Base-by-base conservation (phyloP, 2,113 vertebrate species). In the Haliaeetus leucogaster region DNA sequence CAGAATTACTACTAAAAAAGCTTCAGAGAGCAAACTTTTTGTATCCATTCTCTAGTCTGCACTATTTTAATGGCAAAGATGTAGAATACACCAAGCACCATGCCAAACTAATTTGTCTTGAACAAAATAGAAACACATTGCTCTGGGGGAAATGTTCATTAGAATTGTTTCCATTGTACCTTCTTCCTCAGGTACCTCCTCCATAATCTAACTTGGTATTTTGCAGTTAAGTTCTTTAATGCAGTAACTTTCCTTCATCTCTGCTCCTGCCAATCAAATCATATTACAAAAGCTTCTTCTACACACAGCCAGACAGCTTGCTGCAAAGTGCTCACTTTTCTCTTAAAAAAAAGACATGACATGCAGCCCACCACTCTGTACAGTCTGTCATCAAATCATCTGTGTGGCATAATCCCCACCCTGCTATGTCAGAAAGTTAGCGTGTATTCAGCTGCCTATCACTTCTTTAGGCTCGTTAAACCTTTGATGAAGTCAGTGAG, bases 351-450 rank as follows among this genome's bases (percentile, higher is more conserved):
- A 16, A 90, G 85, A 84, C 3, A 6, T 42, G 62, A 50, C 52
- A 29, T 16, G 55, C 56, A 92, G 65, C 23, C 59, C 65, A 73
- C 59, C 3, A 2, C 43, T 82, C 74, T 58, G 42, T 62, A 45
- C 40, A 63, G 43, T 43, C 82, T 95, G 74, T 83, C 89, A 96
- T 82, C 81, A 61, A 89, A 76, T 80, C 88, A 88, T 61, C 80
- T 38, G 43, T 79, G 67, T 92, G 71, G 53, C 72, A 95, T 82
- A 95, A 92, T 96, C 82, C 68, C 59, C 63, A 76, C 81, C 59
- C 67, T 59, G 73, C 65, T 67, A 50, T 77, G 56, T 20, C 21
- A 93, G 78, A 95, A 86, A 59, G 22, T 52, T 67, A 85, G 68
- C 10, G 0, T 42, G 72, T 22, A 84, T 91, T 92, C 73, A 84